Evolutionary conservation across 2,797 vertebrate species (phyloP).

Genomic region (Babyrousa celebensis): DNA sequence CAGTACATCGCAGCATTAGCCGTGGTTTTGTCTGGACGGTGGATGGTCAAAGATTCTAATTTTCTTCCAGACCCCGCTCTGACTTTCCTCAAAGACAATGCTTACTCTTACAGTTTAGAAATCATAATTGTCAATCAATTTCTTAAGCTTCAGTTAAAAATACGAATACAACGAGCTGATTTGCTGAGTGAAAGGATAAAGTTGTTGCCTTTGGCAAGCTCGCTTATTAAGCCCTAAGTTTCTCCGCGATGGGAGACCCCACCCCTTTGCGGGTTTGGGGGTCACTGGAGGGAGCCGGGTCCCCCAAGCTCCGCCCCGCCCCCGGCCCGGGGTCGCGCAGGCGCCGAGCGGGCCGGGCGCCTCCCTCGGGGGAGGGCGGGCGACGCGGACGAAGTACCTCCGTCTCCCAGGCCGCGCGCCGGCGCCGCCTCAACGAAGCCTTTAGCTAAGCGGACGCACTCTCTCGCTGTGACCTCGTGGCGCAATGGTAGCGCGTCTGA

Average conservation of each 20-base stretch:
- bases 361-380: too few relatives aligned
- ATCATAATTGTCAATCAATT: background rate
- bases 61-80: background rate
- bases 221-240: background rate
- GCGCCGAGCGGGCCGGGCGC: background rate
- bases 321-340: background rate
- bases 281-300: background rate
- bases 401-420: rapidly evolving
- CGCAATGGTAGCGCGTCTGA: constrained; percentile 88
- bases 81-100: background rate
- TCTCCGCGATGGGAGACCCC: background rate
- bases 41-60: background rate
- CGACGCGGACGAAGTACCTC: rapidly evolving
- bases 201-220: background rate
- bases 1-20: background rate
- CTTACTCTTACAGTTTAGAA: background rate
- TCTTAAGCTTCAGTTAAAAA: background rate
- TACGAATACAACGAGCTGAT: background rate
- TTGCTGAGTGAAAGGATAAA: background rate
- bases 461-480: background rate
- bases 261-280: rapidly evolving
- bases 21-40: background rate
- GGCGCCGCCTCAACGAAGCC: constrained; percentile 29
- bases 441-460: rapidly evolving
- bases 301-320: background rate